phyloP scores from a whole-genome alignment of 1,140 invertebrate species.

The Gryllus bimaculatus region DNA sequence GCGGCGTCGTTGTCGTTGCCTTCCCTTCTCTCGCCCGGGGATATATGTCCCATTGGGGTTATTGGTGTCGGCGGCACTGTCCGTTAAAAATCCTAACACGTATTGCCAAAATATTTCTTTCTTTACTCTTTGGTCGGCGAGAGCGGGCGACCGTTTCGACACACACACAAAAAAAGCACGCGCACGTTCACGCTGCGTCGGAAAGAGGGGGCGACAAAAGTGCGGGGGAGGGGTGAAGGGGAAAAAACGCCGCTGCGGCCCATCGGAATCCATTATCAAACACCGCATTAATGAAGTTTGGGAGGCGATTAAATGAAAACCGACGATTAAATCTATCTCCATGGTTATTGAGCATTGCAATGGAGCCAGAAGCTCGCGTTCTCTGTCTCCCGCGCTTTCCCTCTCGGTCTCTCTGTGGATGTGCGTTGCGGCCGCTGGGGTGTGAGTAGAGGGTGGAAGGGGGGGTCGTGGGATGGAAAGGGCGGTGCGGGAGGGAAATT shows the following conservation, averaged over 20 bases:
- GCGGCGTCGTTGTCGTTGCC: not conserved
- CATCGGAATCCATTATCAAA: constrained; percentile 4
- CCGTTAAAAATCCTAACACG: not conserved
- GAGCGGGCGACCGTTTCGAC: not conserved
- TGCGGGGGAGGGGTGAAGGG: not conserved
- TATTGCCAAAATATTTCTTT: constrained; percentile 6
- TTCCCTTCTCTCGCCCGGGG: not conserved
- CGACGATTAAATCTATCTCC: not conserved
- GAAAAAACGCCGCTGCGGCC: not conserved
- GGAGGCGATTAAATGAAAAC: not conserved
- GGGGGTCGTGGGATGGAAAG: too few relatives aligned
- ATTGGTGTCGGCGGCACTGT: not conserved
- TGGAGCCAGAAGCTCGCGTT: not conserved
- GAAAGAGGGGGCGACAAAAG: not conserved
- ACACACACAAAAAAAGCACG: too few relatives aligned
- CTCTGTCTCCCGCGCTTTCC: too few relatives aligned
- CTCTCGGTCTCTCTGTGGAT: too few relatives aligned
- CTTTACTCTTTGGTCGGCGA: not conserved
- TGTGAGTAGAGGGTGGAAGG: too few relatives aligned
- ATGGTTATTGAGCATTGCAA: not conserved
- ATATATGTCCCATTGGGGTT: not conserved
- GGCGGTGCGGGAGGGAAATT: too few relatives aligned
- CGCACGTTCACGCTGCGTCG: not conserved
- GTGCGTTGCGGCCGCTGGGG: too few relatives aligned
- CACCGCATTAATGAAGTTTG: constrained; percentile 4